These are phyloP conservation scores for Daktulosphaira vitifoliae DNA, from an alignment of 1,140 invertebrate species.

Conservation along the genomic window DNA sequence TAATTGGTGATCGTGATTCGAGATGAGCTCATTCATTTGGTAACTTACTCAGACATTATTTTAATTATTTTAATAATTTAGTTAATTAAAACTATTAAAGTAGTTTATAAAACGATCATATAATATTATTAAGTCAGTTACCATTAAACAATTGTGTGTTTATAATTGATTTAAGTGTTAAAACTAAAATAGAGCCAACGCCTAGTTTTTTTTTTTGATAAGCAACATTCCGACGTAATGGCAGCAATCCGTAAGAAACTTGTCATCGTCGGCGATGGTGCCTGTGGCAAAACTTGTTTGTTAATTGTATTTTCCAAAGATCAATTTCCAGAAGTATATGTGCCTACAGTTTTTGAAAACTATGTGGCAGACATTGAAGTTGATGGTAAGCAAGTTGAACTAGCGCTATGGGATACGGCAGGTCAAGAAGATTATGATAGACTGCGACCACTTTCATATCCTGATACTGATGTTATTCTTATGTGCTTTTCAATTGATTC, in stretches of 20 bases:
- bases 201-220: constrained; percentile 33
- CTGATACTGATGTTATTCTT: constrained; percentile 94
- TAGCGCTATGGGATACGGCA: constrained; percentile 66
- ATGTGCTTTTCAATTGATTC: constrained; percentile 98
- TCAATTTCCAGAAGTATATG: constrained; percentile 97
- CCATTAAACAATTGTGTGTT: neutral
- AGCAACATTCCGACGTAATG: constrained; percentile 51
- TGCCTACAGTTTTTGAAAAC: constrained; percentile 97
- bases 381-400: constrained; percentile 69
- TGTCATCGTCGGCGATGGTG: constrained; percentile 98
- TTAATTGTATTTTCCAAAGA: constrained; percentile 97
- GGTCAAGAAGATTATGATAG: constrained; percentile 98
- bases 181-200: constrained; percentile 24
- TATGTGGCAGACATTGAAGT: constrained; percentile 98
- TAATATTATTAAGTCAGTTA: neutral
- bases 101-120: neutral
- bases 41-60: constrained; percentile 14
- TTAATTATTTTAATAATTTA: constrained; percentile 5
- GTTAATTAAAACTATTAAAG: neutral
- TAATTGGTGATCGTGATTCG: constrained; percentile 28
- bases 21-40: constrained; percentile 23
- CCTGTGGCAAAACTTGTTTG: constrained; percentile 96
- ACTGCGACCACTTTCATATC: constrained; percentile 88
- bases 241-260: constrained; percentile 98
- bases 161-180: constrained; percentile 13